phyloP scores from a whole-genome alignment of 2,888 invertebrate genomes.

The Thera britannica region DNA sequence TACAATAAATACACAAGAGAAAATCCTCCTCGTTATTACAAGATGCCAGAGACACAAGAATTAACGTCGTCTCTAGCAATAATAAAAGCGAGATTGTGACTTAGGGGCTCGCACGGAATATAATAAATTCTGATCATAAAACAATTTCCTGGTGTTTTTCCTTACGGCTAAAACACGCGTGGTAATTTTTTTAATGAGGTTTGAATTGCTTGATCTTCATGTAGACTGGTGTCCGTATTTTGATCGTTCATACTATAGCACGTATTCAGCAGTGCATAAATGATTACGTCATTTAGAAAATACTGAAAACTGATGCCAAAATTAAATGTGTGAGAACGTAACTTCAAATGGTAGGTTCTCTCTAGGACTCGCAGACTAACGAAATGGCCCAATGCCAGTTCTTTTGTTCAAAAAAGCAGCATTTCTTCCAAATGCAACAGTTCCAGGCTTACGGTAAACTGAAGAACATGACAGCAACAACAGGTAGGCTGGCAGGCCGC shows the following conservation, averaged over 20 bases:
- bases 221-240: not conserved
- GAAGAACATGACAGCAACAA: slow-evolving; percentile 71
- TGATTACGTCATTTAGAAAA: too few relatives aligned
- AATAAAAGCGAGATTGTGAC: slow-evolving; percentile 43
- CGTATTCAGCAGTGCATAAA: not conserved
- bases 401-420: slow-evolving; percentile 2
- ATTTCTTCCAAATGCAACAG: slow-evolving; percentile 52
- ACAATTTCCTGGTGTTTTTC: slow-evolving; percentile 47
- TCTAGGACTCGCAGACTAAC: not conserved
- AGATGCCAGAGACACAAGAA: slow-evolving; percentile 40
- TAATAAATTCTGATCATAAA: slow-evolving; percentile 44
- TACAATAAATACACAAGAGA: slow-evolving; percentile 26
- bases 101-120: slow-evolving; percentile 39
- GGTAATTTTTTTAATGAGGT: slow-evolving; percentile 15
- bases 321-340: not conserved
- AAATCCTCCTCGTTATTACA: slow-evolving; percentile 34
- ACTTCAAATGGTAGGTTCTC: not conserved
- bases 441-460: slow-evolving; percentile 51
- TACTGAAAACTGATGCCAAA: not conserved
- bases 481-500: slow-evolving; percentile 79
- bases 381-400: slow-evolving; percentile 2
- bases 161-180: slow-evolving; percentile 33
- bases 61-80: slow-evolving; percentile 37
- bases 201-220: not conserved
- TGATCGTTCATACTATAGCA: not conserved